These are phyloP conservation scores for Xestia c-nigrum DNA, from an alignment of 2,888 invertebrate species.

Conservation along the genomic window DNA sequence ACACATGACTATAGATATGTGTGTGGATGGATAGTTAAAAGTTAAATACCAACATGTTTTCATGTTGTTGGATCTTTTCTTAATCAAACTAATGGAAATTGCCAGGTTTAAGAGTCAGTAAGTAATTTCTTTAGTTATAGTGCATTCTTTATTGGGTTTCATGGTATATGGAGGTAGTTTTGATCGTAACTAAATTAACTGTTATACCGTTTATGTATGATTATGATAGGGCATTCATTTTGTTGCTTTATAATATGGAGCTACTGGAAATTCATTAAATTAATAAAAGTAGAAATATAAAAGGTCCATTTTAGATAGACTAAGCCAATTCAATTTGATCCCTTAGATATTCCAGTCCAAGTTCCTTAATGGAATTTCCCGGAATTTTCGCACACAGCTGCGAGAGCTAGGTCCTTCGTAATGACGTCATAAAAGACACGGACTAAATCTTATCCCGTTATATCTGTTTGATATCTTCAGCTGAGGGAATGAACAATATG, in stretches of 20 bases:
- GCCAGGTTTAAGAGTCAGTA: conserved; percentile 75
- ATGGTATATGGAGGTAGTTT: conserved; percentile 44
- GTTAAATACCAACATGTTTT: conserved; percentile 86
- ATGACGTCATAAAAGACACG: conserved; percentile 59
- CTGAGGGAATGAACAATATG: conserved; percentile 49
- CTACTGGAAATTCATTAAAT: conserved; percentile 30
- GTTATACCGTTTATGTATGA: conserved; percentile 25
- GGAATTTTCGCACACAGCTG: conserved; percentile 50
- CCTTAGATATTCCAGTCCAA: conserved; percentile 34
- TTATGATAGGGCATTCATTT: conserved; percentile 27
- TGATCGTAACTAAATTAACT: conserved; percentile 42
- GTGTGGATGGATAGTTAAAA: conserved; percentile 84
- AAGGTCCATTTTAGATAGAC: conserved; percentile 10
- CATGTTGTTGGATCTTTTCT: conserved; percentile 82
- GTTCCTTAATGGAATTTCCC: conserved; percentile 38
- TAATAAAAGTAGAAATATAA: background rate
- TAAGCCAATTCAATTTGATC: conserved; percentile 13
- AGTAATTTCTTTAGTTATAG: conserved; percentile 74
- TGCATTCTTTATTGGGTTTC: conserved; percentile 59
- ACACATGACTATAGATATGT: conserved; percentile 73
- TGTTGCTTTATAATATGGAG: conserved; percentile 15
- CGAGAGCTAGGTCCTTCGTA: conserved; percentile 53
- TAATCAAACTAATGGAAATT: conserved; percentile 87
- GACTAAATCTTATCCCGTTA: conserved; percentile 52
- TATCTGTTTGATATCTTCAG: conserved; percentile 60